These are phyloP conservation scores for Tragelaphus buxtoni DNA, from an alignment of 2,113 vertebrate species.

Conservation along the genomic window DNA sequence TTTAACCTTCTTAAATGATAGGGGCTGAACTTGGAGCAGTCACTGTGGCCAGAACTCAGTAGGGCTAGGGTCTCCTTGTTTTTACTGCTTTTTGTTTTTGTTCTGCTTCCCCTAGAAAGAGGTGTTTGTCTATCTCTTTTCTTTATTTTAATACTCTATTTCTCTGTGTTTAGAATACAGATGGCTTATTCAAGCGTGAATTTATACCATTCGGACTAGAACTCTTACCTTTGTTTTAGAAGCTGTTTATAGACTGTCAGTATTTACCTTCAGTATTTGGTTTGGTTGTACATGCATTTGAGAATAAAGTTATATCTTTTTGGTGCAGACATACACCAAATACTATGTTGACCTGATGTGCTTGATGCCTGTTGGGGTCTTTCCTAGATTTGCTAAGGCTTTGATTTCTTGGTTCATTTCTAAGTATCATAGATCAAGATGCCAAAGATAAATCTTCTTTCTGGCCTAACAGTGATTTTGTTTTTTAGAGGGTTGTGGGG, in stretches of 20 bases:
- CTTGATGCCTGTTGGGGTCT: background rate
- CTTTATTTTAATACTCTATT: background rate
- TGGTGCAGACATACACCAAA: background rate
- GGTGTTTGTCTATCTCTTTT: background rate
- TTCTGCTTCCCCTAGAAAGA: background rate
- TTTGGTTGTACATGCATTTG: background rate
- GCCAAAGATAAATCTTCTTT: background rate
- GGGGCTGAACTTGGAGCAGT: background rate
- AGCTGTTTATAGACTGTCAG: too few species aligned
- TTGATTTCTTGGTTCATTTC: background rate
- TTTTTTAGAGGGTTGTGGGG: background rate
- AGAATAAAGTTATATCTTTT: background rate
- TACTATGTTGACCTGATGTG: background rate
- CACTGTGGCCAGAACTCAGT: background rate
- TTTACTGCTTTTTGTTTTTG: background rate
- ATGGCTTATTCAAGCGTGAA: too few species aligned
- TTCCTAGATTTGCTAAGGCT: background rate
- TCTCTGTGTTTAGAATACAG: too few species aligned
- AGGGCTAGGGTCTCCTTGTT: background rate
- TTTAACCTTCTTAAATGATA: background rate
- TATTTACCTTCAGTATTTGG: too few species aligned
- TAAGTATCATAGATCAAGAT: background rate
- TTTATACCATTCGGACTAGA: too few species aligned
- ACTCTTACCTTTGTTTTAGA: too few species aligned
- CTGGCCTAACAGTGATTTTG: background rate